Conservation (phyloP, 2,113 vertebrate species). For the Ivindomyrus marchei region DNA sequence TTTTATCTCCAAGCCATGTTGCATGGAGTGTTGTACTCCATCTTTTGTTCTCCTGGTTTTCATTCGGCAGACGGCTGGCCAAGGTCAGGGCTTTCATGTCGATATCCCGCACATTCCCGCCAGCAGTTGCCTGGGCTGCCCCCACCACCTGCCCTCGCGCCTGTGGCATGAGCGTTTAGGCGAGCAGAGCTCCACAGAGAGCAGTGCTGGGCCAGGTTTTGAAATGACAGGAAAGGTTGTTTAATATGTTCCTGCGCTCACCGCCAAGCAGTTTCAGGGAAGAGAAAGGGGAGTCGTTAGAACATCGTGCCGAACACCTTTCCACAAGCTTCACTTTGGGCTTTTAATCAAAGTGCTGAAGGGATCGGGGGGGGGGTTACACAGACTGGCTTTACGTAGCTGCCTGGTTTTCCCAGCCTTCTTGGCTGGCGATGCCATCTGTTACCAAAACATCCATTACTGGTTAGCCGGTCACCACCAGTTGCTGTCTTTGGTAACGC, state of each 20-base stretch:
- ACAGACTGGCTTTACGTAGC: too few species aligned
- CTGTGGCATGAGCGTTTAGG: slow-evolving; percentile 24
- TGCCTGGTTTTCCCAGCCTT: neutral
- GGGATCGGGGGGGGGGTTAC: neutral
- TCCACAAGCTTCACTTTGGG: neutral
- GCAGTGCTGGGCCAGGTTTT: neutral
- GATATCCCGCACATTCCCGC: neutral
- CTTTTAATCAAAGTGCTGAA: neutral
- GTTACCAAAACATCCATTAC: neutral
- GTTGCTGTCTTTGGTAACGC: neutral
- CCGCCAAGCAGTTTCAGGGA: slow-evolving; percentile 36
- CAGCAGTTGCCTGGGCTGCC: slow-evolving; percentile 10
- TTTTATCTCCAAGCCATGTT: neutral
- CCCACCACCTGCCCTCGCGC: neutral
- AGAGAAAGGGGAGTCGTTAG: neutral
- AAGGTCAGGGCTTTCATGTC: neutral
- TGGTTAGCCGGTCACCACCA: neutral
- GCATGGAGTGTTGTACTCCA: neutral
- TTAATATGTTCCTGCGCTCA: slow-evolving; percentile 34
- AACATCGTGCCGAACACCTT: neutral
- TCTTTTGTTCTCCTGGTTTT: neutral
- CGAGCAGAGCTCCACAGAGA: neutral
- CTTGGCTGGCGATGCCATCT: neutral
- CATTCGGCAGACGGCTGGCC: neutral
- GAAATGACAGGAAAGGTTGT: slow-evolving; percentile 31